Base-by-base conservation (phyloP, 1,140 invertebrate species). In the Pararge aegeria region DNA sequence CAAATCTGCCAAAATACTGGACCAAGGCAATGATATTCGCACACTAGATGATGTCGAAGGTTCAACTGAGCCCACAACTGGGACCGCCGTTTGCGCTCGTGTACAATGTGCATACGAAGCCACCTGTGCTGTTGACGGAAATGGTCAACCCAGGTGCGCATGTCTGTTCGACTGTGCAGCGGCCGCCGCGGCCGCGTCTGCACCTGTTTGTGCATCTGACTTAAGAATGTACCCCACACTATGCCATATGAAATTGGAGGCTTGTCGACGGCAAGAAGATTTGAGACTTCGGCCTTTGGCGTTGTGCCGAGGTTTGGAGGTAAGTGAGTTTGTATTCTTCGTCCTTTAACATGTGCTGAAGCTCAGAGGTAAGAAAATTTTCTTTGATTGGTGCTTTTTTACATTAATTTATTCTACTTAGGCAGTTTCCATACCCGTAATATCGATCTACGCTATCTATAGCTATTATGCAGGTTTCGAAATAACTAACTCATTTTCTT, bases 211-310 rank as follows among this genome's bases (percentile, higher is more conserved):
- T 75, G 96, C 95, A 5, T 96, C 94, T 13, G 96, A 98, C 79
- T 87, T 95, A 24, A 91, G 93, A 29, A 92, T 95, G 27, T 98
- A 98, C 74, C 91, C 93, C 0, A 97, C 95, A n/a, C 91, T 95
- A 52, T 98, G 97, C 78, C 94, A 95, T 34, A 96, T 98, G 95
- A 95, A 95, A 79, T 93, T 95, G 87, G 94, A 96, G 69, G 94
- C 95, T 0, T 98, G 97, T 85, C 92, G 95, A 42, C 90, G 94
- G 19, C 95, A 97, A 77, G 93, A 94, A 65, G 95, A 97, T 70
- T 91, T 98, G 34, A 91, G 95, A 55, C 88, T 95, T n/a, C 89
- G 87, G 4, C 87, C 87, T 5, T 53, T 89, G 0, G 75, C 82
- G 1, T 52, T 89, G 5, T 89, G 87, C 55, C 66, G 78, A 18